These are phyloP conservation scores for Steatornis caripensis DNA, from an alignment of 2,113 vertebrate genomes.

Conservation along the genomic window DNA sequence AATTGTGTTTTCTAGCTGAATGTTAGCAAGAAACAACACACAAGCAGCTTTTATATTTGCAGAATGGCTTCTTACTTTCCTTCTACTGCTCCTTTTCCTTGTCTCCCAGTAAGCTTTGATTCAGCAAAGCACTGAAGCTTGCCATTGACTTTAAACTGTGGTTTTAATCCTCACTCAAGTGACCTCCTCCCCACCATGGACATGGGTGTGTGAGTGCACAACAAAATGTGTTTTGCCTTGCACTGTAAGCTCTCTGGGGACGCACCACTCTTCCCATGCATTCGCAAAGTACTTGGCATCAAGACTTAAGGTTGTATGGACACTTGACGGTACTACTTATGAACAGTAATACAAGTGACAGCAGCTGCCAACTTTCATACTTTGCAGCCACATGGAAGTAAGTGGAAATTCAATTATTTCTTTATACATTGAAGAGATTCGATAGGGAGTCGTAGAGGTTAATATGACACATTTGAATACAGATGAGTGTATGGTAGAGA, in stretches of 20 bases:
- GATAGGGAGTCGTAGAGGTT: neutral
- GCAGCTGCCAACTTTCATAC: neutral
- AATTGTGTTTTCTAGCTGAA: neutral
- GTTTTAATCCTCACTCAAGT: neutral
- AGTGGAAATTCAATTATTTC: neutral
- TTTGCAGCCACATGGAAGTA: neutral
- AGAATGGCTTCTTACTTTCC: neutral
- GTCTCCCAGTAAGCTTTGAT: neutral
- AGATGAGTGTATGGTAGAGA: neutral
- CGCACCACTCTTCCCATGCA: neutral
- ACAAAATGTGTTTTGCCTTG: neutral
- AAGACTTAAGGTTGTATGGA: neutral
- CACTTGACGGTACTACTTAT: neutral
- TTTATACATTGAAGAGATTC: neutral
- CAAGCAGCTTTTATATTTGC: neutral
- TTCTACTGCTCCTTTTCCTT: neutral
- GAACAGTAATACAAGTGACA: neutral
- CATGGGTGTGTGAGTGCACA: neutral
- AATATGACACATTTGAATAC: neutral
- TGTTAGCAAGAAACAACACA: neutral
- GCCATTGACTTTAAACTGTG: neutral
- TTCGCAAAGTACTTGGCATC: neutral
- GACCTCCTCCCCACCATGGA: accelerated
- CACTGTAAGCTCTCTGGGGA: neutral
- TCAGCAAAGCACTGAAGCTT: neutral